Evolutionary conservation across 2,113 vertebrate genomes (phyloP), one percentile per base, ranked within the genome.

Genomic region (Loxodonta africana): DNA sequence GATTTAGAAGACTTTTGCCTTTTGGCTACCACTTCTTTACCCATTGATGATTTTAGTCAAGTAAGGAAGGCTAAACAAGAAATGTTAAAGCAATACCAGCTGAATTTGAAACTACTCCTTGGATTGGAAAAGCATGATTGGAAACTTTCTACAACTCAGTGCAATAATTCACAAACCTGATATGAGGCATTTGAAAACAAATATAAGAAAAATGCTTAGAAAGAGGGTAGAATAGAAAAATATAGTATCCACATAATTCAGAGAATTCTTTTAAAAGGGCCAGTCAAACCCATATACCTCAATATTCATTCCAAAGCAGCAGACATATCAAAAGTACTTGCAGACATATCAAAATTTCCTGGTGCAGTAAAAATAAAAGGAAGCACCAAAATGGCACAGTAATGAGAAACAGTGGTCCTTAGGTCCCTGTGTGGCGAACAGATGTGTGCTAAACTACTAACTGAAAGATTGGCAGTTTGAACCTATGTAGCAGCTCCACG

Each of bases 51-150:
- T 83, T 87, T 80, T 83, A 87, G 12, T 88, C 69, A 74, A 10
- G 25, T 88, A 91, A 95, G 69, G 65, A 90, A 90, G 44, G 65
- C 63, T 96, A 67, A 96, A 62, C 3, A 92, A 90, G 60, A 96
- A 78, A 65, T 80, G 9, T 37, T 74, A 91, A 90, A 63, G 5
- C 48, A 91, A 21, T 63, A 82, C 37, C 41, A 57, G 30, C 65
- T 83, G 25, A 94, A 91, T 95, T 92, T 94, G 51, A 95, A 93
- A 69, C 30, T 57, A 48, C n/a, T 74, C 6, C 53, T 87, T 95
- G 82, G 53, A 88, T 78, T 94, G 48, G 60, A 92, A 92, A 63
- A 73, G 25, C 26, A 60, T 94, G 57, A 63, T 92, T 80, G 15
- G 23, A 83, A 90, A 74, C 11, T 74, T 20, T 67, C 81, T 95